Evolutionary conservation across 2,797 vertebrate genomes (phyloP).

Genomic region (Cirrhinus mrigala): DNA sequence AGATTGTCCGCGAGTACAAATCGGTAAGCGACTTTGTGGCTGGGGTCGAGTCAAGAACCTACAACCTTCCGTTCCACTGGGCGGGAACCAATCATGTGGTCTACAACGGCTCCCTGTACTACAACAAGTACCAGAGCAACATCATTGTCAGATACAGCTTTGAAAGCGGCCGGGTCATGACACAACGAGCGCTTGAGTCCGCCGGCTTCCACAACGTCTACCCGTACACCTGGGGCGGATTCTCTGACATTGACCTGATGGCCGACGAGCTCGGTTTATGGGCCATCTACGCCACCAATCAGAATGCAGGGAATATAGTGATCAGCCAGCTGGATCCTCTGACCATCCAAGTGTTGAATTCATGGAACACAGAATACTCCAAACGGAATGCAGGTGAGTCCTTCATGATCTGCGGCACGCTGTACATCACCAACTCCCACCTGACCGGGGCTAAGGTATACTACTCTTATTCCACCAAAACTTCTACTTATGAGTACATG

Average conservation of each 20-base stretch:
- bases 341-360: constrained; percentile 89
- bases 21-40: constrained; percentile 90
- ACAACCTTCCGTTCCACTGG: constrained; percentile 97
- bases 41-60: constrained; percentile 92
- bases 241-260: constrained; percentile 97
- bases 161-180: constrained; percentile 86
- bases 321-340: constrained; percentile 92
- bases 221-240: constrained; percentile 95
- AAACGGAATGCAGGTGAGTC: constrained; percentile 96
- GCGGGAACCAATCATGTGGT: constrained; percentile 96
- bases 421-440: constrained; percentile 96
- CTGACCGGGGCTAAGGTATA: constrained; percentile 96
- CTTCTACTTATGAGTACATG: constrained; percentile 93
- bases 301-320: constrained; percentile 96
- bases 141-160: constrained; percentile 98
- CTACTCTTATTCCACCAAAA: constrained; percentile 95
- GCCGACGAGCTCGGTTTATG: constrained; percentile 95
- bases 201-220: constrained; percentile 97
- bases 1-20: constrained; percentile 94
- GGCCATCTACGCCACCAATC: constrained; percentile 96
- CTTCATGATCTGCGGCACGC: constrained; percentile 97
- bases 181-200: constrained; percentile 91
- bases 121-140: constrained; percentile 99
- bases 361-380: constrained; percentile 95
- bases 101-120: constrained; percentile 96